Evolutionary conservation across 2,113 vertebrate species (phyloP).

Genomic region (Sinocyclocheilus rhinocerous): DNA sequence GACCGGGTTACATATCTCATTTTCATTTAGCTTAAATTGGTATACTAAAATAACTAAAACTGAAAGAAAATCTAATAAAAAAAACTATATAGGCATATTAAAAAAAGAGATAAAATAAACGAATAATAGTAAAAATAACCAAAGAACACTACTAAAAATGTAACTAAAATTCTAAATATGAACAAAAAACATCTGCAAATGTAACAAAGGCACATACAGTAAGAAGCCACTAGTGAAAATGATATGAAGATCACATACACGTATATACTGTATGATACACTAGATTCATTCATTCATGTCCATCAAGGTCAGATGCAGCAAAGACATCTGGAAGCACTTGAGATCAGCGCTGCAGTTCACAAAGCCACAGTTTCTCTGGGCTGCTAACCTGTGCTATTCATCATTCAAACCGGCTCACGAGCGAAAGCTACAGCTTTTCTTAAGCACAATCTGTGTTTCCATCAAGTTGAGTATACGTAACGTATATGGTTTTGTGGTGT

Average conservation of each 20-base stretch:
- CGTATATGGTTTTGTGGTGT: background rate
- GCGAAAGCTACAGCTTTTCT: conserved; percentile 57
- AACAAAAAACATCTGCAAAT: no score
- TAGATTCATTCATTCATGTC: conserved; percentile 9
- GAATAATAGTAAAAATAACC: no score
- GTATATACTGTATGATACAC: background rate
- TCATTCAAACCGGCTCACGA: conserved; percentile 17
- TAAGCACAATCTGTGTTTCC: conserved; percentile 30
- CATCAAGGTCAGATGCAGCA: conserved; percentile 11
- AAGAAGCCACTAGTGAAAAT: background rate
- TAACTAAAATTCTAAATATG: no score
- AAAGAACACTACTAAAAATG: no score
- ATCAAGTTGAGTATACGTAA: background rate
- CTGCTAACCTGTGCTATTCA: conserved; percentile 32
- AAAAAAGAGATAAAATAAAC: no score
- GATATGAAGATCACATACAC: background rate
- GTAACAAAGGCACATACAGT: background rate
- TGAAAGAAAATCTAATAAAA: no score
- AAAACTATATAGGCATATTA: no score
- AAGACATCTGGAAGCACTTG: conserved; percentile 63
- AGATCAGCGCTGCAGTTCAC: conserved; percentile 21
- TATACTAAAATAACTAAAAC: no score
- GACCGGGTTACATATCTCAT: no score
- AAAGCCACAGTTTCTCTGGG: conserved; percentile 57
- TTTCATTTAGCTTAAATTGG: background rate